Evolutionary conservation across 2,888 invertebrate genomes (phyloP).

Genomic region (Steinernema hermaphroditum): DNA sequence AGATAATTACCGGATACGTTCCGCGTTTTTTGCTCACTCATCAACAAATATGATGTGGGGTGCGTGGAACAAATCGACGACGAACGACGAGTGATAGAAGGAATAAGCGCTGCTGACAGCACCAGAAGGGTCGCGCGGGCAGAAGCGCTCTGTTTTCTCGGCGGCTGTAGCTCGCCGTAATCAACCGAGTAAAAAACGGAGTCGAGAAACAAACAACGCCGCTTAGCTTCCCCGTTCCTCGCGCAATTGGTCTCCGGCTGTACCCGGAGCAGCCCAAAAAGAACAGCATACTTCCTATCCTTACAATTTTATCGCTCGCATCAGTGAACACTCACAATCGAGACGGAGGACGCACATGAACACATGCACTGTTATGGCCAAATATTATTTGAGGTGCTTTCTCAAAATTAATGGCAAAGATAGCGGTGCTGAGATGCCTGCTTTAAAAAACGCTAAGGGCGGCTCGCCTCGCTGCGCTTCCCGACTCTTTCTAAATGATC

Average conservation of each 20-base stretch:
- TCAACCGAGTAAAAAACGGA: background rate
- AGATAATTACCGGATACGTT: constrained; percentile 15
- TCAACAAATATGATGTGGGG: background rate
- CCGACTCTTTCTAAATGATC: background rate
- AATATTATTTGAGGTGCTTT: no score
- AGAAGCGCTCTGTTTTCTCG: background rate
- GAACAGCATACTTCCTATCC: no score
- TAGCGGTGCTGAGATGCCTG: background rate
- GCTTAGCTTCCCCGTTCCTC: background rate
- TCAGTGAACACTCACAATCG: background rate
- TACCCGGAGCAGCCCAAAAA: no score
- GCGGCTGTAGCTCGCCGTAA: background rate
- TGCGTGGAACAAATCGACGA: no score
- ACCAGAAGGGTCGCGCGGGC: background rate
- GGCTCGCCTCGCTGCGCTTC: background rate
- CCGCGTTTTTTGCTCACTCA: background rate
- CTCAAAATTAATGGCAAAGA: background rate
- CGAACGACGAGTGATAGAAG: no score
- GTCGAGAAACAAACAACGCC: constrained; percentile 7
- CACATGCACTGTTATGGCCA: no score
- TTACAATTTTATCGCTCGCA: background rate
- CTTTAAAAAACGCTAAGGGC: background rate
- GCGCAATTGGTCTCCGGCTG: no score
- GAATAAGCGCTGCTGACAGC: background rate
- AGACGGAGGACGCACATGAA: no score